Base-by-base conservation (phyloP, 2,797 vertebrate genomes). In the Hybognathus amarus region DNA sequence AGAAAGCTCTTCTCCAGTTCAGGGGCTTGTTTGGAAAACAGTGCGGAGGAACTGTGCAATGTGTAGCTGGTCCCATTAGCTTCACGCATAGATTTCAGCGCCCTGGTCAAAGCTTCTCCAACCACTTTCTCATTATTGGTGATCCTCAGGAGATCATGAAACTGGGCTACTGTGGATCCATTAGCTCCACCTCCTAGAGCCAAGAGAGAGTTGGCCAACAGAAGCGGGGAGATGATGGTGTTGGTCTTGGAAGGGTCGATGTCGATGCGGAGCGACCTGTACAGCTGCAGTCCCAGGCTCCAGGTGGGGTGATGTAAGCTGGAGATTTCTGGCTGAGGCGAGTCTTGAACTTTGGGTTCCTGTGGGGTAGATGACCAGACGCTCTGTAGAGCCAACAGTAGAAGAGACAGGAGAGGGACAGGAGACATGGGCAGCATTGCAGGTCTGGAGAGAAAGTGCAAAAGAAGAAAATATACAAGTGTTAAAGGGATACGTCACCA, bases 211-310 rank as follows among this genome's bases (percentile, higher is more conserved):
- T 88, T 91, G 17, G 92, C 91, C 42, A 93, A 64, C 13, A 93
- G 89, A 66, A 93, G 85, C 38, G 92, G 92, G 42, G 92, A 94
- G 89, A 95, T 90, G 40, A 93, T 59, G 3, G 89, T 87, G 85
- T 94, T 93, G 0, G 80, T 85, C 83, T 86, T 71, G 0, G 87
- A 63, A 38, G 85, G 82, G 1, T 89, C 17, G 22, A 24, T 80
- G 33, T 89, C 17, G 22, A 24, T 80, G 33, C 90, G 88, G 3
- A 94, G 76, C 47, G 89, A 88, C 83, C 40, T 77, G 85, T 93
- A 92, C 0, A 94, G 85, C 8, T 81, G 89, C 42, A 94, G 88
- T 56, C 93, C 93, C 78, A 95, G 86, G 42, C 88, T 80, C 92
- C 94, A 94, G 91, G 86, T 94, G 6, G 91, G 88, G 87, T 93